Base-by-base conservation (phyloP, 1,140 invertebrate genomes). In the Drosophila sproati region DNA sequence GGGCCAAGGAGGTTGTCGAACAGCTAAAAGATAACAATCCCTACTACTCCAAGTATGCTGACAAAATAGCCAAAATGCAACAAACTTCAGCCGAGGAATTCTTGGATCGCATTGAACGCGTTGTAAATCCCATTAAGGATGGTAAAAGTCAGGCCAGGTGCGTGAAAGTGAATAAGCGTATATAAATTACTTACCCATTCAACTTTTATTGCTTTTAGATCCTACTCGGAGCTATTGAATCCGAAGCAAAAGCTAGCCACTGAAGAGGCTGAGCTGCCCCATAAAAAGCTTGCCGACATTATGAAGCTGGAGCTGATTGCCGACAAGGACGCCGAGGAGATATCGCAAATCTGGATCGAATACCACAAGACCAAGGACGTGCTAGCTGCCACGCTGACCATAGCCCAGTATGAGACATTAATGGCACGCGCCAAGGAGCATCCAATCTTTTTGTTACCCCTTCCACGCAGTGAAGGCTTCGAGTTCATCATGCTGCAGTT, bases 401-500 rank as follows among this genome's bases (percentile, higher is more conserved):
- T 91, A 2, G 90, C 94, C 28, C 92, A 95, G 28, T 97, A 94
- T 90, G 92, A 94, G 5, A 94, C 91, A 47, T 93, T 97, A 59
- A 93, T 94, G 56, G 71, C 94, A 31, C 94, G 94, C 10, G 94
- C 95, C 64, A 93, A 93, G 72, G 91, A 94, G 51, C 95, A 94
- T 92, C 94, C 95, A 1, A 95, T 94, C 79, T 98, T 98, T 93
- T 70, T 98, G 31, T 94, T 98, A 74, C 96, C 97, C 4, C 81
- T 98, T 43, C 97, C 97, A 3, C 93, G 96, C 73, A 94, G 95
- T 28, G 95, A 97, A 85, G 97, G 98, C 8, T 98, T 97, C 93
- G 98, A 98, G 93, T 98, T 98, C 88, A 95, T 98, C 62, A 94
- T 98, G 92, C 94, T 94, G 70, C 97, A 98, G 92, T 96, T 96